These are phyloP conservation scores for Drosophila sucinea DNA, from an alignment of 1,140 invertebrate species.

Conservation along the genomic window DNA sequence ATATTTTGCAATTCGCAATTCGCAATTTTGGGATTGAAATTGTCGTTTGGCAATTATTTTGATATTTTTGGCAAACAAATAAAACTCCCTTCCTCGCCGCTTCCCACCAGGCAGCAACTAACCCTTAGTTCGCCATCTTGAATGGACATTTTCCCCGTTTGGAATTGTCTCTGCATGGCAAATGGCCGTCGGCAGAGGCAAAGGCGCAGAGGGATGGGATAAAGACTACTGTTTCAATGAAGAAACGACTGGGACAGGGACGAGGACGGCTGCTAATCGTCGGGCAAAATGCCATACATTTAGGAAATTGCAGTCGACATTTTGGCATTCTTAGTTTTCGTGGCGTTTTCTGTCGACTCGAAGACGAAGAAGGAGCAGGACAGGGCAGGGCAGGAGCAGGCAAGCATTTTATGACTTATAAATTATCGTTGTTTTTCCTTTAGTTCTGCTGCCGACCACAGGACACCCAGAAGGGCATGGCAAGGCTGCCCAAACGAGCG, in stretches of 20 bases:
- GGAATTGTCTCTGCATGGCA: constrained; percentile 25
- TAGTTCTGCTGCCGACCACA: constrained; percentile 56
- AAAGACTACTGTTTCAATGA: constrained; percentile 50
- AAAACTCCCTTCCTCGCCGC: constrained; percentile 31
- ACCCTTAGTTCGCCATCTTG: constrained; percentile 60
- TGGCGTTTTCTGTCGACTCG: constrained; percentile 53
- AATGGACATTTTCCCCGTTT: constrained; percentile 44
- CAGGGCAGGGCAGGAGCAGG: constrained; percentile 24
- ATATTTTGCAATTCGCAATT: constrained; percentile 71
- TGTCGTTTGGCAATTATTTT: constrained; percentile 63
- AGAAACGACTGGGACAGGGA: constrained; percentile 17
- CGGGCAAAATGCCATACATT: constrained; percentile 67
- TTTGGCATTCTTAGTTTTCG: constrained; percentile 64
- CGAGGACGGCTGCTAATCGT: constrained; percentile 63
- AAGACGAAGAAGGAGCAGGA: background rate
- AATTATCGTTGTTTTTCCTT: constrained; percentile 78
- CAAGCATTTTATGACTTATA: constrained; percentile 77
- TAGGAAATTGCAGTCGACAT: constrained; percentile 72
- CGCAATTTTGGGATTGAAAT: constrained; percentile 63
- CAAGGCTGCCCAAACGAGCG: constrained; percentile 14
- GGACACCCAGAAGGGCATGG: constrained; percentile 69
- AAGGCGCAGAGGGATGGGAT: background rate
- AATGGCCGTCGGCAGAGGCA: constrained; percentile 4
- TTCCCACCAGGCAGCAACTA: background rate
- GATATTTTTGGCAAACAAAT: constrained; percentile 46